Evolutionary conservation across 2,888 invertebrate genomes (phyloP).

Genomic region (Hesperia comma): DNA sequence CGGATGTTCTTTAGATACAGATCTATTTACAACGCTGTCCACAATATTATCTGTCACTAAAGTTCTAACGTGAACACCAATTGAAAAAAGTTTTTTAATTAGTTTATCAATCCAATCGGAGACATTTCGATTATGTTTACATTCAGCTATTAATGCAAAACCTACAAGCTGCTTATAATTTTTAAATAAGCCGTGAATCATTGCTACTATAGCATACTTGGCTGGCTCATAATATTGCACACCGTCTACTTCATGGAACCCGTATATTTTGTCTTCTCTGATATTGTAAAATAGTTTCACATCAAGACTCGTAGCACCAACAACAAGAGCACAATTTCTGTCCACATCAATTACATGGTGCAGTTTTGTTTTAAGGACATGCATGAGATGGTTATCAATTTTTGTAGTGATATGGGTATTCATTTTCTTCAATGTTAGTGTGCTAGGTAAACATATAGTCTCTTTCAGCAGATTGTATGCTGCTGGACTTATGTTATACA

Average conservation of each 20-base stretch:
- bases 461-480: slow-evolving; percentile 44
- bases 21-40: slow-evolving; percentile 41
- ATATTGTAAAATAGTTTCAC: slow-evolving; percentile 44
- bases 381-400: slow-evolving; percentile 40
- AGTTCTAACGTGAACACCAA: slow-evolving; percentile 45
- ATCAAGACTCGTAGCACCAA: slow-evolving; percentile 43
- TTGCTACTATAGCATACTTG: slow-evolving; percentile 44
- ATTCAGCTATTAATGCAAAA: slow-evolving; percentile 44
- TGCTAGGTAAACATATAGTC: slow-evolving; percentile 41
- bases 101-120: slow-evolving; percentile 47
- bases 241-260: slow-evolving; percentile 48
- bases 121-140: slow-evolving; percentile 37
- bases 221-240: slow-evolving; percentile 43
- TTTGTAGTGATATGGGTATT: slow-evolving; percentile 40
- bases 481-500: slow-evolving; percentile 44
- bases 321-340: slow-evolving; percentile 43
- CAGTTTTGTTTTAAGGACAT: slow-evolving; percentile 45
- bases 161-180: slow-evolving; percentile 47
- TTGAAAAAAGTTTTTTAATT: slow-evolving; percentile 43
- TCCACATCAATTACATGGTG: slow-evolving; percentile 44
- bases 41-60: slow-evolving; percentile 45
- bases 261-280: slow-evolving; percentile 45
- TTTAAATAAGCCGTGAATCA: slow-evolving; percentile 46
- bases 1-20: slow-evolving; percentile 42
- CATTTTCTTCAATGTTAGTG: slow-evolving; percentile 37